phyloP scores from a whole-genome alignment of 2,888 invertebrate species.

The Drosophila neoperkinsi region DNA sequence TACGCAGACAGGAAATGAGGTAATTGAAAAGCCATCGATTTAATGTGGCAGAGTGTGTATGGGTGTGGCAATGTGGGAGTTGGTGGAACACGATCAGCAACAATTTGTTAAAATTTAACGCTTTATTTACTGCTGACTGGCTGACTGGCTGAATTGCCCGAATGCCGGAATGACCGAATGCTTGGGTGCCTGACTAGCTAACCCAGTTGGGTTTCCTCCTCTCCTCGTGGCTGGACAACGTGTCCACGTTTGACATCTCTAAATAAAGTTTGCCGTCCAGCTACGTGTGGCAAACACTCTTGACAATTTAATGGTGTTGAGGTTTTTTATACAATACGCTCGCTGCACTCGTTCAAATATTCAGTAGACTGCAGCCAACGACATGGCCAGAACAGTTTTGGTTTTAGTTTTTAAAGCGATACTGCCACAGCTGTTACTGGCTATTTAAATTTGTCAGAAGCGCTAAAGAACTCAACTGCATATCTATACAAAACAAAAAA shows the following conservation, averaged over 20 bases:
- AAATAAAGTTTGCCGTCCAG: slow-evolving; percentile 75
- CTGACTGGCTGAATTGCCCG: slow-evolving; percentile 11
- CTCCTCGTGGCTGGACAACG: slow-evolving; percentile 29
- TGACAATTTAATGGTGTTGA: slow-evolving; percentile 78
- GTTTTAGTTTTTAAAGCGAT: slow-evolving; percentile 31
- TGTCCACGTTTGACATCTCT: slow-evolving; percentile 71
- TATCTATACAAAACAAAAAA: not conserved
- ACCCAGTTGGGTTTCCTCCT: not conserved
- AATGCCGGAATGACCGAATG: slow-evolving; percentile 1
- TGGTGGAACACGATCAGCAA: slow-evolving; percentile 10
- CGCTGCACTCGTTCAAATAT: slow-evolving; percentile 64
- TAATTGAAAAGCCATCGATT: slow-evolving; percentile 74
- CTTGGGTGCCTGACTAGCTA: slow-evolving; percentile 10
- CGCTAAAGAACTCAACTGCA: not conserved
- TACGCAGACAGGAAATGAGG: slow-evolving; percentile 50
- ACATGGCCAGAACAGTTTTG: slow-evolving; percentile 38
- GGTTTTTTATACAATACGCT: slow-evolving; percentile 76
- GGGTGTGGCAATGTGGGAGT: not conserved
- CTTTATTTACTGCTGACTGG: slow-evolving; percentile 73
- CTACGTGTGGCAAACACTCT: slow-evolving; percentile 54
- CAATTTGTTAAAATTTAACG: slow-evolving; percentile 81
- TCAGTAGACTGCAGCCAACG: slow-evolving; percentile 55
- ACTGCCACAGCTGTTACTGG: not conserved
- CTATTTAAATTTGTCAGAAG: slow-evolving; percentile 3
- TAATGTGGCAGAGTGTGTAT: slow-evolving; percentile 13